Percentiles rank a stretch among this genome's conserved stretches.
Conservation (phyloP, 1,140 invertebrate genomes). For the Tetragonula clypearis region DNA sequence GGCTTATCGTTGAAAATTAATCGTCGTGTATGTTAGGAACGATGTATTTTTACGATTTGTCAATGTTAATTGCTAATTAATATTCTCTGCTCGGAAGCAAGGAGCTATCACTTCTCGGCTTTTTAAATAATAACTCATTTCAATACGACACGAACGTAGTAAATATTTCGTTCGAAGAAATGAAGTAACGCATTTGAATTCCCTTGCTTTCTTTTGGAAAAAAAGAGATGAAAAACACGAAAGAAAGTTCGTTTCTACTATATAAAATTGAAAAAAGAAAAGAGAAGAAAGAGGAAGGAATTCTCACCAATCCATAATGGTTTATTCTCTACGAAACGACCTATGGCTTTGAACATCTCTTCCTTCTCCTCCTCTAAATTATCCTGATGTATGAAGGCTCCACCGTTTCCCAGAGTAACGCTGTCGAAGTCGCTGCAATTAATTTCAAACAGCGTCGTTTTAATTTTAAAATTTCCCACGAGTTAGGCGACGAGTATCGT, state of each 20-base stretch:
- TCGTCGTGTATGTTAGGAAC: background rate
- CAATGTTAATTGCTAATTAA: background rate
- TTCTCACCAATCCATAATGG: conserved; percentile 79
- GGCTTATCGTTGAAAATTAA: conserved; percentile 60
- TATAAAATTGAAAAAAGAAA: too few relatives aligned
- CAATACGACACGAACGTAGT: too few relatives aligned
- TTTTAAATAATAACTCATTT: too few relatives aligned
- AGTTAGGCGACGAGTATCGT: too few relatives aligned
- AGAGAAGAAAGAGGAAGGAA: too few relatives aligned
- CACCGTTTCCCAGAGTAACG: conserved; percentile 55
- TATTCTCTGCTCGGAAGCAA: conserved; percentile 25
- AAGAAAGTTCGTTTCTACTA: too few relatives aligned
- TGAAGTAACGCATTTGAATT: too few relatives aligned
- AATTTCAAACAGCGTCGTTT: background rate
- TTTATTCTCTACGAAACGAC: conserved; percentile 64
- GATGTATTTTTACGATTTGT: background rate
- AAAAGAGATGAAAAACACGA: too few relatives aligned
- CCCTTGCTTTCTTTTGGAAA: too few relatives aligned
- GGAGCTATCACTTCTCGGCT: too few relatives aligned
- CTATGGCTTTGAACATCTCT: conserved; percentile 68
- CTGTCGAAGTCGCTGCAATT: conserved; percentile 62
- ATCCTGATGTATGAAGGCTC: conserved; percentile 68
- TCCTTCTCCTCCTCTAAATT: conserved; percentile 70
- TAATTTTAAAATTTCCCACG: background rate
- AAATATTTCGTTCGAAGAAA: too few relatives aligned